phyloP scores from a whole-genome alignment of 2,113 vertebrate genomes.

The Leptosomus discolor region DNA sequence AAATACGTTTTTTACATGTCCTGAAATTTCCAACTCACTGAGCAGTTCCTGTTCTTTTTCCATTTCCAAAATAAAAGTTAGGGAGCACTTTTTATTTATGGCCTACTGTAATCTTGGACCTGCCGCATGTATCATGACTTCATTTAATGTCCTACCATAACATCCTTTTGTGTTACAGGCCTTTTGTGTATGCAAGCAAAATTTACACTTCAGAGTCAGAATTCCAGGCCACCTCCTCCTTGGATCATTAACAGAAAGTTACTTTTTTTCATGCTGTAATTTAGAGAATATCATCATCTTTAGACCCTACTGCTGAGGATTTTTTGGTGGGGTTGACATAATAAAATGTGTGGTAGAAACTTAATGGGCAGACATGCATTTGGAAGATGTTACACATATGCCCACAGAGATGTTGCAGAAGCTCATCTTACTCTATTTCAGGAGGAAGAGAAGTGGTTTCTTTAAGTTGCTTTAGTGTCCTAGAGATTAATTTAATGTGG shows the following conservation, averaged over 20 bases:
- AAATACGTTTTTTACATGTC: background rate
- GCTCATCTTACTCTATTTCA: background rate
- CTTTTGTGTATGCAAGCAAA: background rate
- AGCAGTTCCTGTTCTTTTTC: background rate
- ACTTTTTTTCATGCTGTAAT: background rate
- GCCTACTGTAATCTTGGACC: background rate
- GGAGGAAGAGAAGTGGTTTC: constrained; percentile 5
- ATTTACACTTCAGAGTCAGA: background rate
- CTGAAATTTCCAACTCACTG: background rate
- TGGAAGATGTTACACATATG: background rate
- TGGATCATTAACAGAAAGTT: background rate
- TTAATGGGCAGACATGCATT: background rate
- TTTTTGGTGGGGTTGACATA: background rate
- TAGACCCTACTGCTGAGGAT: background rate
- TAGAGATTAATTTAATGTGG: background rate
- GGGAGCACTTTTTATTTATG: background rate
- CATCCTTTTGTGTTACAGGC: background rate
- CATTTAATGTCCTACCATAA: background rate
- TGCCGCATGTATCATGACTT: background rate
- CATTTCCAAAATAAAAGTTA: background rate
- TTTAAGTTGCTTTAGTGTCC: background rate
- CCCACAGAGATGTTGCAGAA: background rate
- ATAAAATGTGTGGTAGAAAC: background rate
- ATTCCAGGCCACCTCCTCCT: background rate
- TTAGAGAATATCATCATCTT: background rate